Percentiles rank a stretch among this genome's conserved stretches.
phyloP scores from a whole-genome alignment of 2,888 invertebrate species.

The Fragum whitleyi region DNA sequence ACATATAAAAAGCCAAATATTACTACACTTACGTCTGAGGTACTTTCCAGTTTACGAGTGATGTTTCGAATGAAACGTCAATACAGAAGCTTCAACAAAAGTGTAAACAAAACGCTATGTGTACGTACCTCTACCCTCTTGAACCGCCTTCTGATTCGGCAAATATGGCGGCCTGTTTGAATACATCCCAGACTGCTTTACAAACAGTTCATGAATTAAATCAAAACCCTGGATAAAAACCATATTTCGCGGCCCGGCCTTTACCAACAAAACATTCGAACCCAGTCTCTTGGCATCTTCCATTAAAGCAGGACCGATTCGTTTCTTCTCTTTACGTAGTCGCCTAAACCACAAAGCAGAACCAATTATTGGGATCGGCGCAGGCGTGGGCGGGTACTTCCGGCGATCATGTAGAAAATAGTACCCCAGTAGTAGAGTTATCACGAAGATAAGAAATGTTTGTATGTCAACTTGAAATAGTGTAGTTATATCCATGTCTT shows the following conservation, averaged over 20 bases:
- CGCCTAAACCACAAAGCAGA: conserved; percentile 31
- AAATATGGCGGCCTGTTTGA: conserved; percentile 32
- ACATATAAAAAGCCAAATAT: too few species aligned
- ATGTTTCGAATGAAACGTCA: too few species aligned
- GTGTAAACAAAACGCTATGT: too few species aligned
- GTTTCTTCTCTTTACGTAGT: not conserved
- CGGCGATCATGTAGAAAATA: not conserved
- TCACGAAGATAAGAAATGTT: conserved; percentile 22
- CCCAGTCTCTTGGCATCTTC: conserved; percentile 25
- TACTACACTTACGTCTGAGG: too few species aligned
- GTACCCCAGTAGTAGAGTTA: conserved; percentile 10
- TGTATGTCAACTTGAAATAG: not conserved
- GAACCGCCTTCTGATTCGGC: not conserved
- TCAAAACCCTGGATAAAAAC: conserved; percentile 42
- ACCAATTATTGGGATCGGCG: conserved; percentile 35
- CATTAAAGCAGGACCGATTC: conserved; percentile 14
- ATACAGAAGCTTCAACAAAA: too few species aligned
- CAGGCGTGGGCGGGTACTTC: conserved; percentile 34
- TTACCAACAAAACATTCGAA: conserved; percentile 15
- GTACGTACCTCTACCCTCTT: conserved; percentile 15
- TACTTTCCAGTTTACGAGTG: too few species aligned
- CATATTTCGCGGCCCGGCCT: conserved; percentile 9
- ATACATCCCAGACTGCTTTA: conserved; percentile 32
- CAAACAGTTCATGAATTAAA: conserved; percentile 42
- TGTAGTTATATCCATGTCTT: not conserved